These are phyloP conservation scores for Arctocebus calabarensis DNA, from an alignment of 2,797 vertebrate species.

Conservation along the genomic window DNA sequence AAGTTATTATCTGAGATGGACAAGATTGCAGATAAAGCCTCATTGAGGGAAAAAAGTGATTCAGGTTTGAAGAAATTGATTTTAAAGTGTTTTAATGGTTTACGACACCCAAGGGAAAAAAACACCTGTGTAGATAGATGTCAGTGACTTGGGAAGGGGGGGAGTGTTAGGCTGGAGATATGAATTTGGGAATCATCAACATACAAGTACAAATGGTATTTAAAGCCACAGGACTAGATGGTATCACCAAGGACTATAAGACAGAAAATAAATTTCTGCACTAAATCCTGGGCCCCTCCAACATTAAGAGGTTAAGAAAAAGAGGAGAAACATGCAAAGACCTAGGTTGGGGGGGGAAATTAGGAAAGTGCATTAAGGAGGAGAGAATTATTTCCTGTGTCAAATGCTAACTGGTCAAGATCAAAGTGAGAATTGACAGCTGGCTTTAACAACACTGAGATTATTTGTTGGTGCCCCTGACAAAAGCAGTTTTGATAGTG, in stretches of 20 bases:
- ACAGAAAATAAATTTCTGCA: neutral
- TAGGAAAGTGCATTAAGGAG: neutral
- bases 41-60: neutral
- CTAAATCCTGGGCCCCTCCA: neutral
- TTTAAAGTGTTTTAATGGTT: neutral
- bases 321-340: neutral
- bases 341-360: neutral
- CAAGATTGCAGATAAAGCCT: neutral
- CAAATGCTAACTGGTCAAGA: neutral
- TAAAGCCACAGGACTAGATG: neutral
- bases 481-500: neutral
- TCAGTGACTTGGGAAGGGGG: neutral
- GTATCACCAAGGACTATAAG: neutral
- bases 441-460: neutral
- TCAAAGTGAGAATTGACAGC: neutral
- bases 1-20: neutral
- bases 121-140: neutral
- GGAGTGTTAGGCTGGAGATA: neutral
- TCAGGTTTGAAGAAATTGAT: neutral
- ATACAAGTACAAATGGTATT: neutral
- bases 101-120: neutral
- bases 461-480: neutral
- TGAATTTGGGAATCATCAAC: neutral
- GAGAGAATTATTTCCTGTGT: neutral
- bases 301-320: neutral